Evolutionary conservation across 2,113 vertebrate species (phyloP).

Genomic region (Microcebus jonahi): DNA sequence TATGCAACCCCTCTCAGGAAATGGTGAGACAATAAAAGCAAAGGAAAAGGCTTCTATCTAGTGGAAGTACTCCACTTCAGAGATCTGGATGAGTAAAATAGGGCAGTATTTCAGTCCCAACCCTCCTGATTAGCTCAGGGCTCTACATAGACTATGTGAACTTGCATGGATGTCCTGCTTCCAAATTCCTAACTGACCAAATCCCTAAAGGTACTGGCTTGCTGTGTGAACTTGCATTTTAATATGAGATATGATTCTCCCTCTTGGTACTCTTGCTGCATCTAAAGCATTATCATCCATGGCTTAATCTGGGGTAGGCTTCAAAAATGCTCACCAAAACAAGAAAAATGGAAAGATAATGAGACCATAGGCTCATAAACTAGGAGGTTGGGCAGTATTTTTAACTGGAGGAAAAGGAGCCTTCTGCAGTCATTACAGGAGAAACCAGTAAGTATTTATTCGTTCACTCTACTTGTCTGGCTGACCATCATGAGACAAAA

Average conservation of each 20-base stretch:
- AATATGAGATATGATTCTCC: neutral
- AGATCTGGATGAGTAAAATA: neutral
- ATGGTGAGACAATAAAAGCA: neutral
- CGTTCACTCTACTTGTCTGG: neutral
- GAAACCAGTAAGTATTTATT: neutral
- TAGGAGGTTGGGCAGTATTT: too few species aligned
- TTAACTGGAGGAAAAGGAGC: neutral
- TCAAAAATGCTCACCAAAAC: neutral
- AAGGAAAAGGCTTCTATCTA: neutral
- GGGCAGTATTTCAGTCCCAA: neutral
- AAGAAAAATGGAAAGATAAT: neutral
- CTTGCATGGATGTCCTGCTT: neutral
- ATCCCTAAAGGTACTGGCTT: neutral
- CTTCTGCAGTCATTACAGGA: neutral
- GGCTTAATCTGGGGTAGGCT: neutral
- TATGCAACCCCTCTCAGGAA: neutral
- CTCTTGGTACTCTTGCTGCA: neutral
- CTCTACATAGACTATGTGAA: neutral
- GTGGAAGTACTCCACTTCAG: neutral
- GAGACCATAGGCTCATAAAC: neutral
- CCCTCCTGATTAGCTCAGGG: neutral
- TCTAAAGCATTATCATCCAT: neutral
- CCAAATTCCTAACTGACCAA: neutral
- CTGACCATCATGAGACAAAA: neutral
- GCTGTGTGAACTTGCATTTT: neutral